A percentile compares a stretch with the other conserved stretches of the same genome.
Conservation (phyloP, 2,113 vertebrate genomes). For the Gymnobelideus leadbeateri region DNA sequence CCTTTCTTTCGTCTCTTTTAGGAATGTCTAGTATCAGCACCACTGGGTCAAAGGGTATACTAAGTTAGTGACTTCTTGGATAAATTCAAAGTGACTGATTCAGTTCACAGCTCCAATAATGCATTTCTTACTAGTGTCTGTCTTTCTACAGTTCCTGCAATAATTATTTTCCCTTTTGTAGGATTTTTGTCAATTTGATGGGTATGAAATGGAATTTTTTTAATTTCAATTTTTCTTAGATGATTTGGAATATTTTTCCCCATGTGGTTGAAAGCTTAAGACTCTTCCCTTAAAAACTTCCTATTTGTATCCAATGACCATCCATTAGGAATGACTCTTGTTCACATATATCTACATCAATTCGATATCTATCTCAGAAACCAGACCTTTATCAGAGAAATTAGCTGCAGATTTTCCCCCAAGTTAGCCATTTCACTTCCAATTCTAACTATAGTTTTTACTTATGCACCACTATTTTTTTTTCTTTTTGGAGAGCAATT, state of each 20-base stretch:
- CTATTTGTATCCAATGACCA: neutral
- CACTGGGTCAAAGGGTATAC: neutral
- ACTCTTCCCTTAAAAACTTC: neutral
- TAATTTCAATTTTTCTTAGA: neutral
- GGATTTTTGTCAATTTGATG: neutral
- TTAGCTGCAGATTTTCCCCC: neutral
- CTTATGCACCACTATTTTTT: too few relatives aligned
- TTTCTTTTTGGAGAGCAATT: too few relatives aligned
- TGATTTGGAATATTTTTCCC: neutral
- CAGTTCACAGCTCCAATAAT: neutral
- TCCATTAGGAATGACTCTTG: neutral
- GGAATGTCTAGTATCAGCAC: neutral
- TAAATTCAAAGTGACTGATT: neutral
- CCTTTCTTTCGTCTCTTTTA: too few relatives aligned
- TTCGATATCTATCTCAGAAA: neutral
- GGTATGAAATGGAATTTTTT: neutral
- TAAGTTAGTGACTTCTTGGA: neutral
- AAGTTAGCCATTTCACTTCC: neutral
- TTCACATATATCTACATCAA: neutral
- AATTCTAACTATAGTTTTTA: neutral
- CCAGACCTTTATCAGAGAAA: neutral
- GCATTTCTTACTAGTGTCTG: neutral
- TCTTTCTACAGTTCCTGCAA: neutral
- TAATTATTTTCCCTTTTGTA: neutral
- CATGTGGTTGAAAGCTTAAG: neutral